Evolutionary conservation across 2,888 invertebrate genomes (phyloP).

Genomic region (Noctua janthina): DNA sequence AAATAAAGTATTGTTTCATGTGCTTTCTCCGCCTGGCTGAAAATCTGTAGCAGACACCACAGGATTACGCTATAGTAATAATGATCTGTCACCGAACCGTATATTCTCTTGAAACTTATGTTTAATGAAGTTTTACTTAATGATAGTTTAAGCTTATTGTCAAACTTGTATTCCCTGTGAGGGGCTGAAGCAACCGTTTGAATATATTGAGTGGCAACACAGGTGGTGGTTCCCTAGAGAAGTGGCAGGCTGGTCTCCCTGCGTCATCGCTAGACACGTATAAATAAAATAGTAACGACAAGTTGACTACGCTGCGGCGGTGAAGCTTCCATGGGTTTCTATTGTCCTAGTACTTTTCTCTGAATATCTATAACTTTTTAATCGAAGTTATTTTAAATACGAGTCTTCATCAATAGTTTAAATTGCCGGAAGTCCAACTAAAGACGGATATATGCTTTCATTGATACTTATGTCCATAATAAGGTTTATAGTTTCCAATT

Average conservation of each 20-base stretch:
- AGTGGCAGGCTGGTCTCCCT: slow-evolving; percentile 49
- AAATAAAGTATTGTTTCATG: neutral
- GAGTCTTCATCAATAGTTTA: neutral
- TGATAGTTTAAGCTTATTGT: slow-evolving; percentile 40
- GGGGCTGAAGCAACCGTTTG: slow-evolving; percentile 42
- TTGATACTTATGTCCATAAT: neutral
- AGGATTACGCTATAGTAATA: neutral
- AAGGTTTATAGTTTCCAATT: neutral
- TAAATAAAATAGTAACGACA: slow-evolving; percentile 66
- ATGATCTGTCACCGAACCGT: slow-evolving; percentile 10
- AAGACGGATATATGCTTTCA: neutral
- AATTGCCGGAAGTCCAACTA: neutral
- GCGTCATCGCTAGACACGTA: slow-evolving; percentile 61
- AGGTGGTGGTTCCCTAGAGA: slow-evolving; percentile 79
- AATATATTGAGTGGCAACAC: slow-evolving; percentile 70
- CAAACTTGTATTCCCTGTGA: slow-evolving; percentile 56
- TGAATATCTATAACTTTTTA: neutral
- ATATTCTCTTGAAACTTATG: slow-evolving; percentile 21
- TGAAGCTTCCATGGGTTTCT: slow-evolving; percentile 58
- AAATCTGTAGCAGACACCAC: neutral
- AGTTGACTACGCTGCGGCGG: slow-evolving; percentile 23
- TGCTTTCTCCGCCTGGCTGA: neutral
- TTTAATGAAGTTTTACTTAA: slow-evolving; percentile 24
- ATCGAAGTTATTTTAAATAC: neutral
- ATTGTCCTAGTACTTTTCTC: slow-evolving; percentile 59